Conservation (phyloP, 2,113 vertebrate genomes). For the Carollia perspicillata region DNA sequence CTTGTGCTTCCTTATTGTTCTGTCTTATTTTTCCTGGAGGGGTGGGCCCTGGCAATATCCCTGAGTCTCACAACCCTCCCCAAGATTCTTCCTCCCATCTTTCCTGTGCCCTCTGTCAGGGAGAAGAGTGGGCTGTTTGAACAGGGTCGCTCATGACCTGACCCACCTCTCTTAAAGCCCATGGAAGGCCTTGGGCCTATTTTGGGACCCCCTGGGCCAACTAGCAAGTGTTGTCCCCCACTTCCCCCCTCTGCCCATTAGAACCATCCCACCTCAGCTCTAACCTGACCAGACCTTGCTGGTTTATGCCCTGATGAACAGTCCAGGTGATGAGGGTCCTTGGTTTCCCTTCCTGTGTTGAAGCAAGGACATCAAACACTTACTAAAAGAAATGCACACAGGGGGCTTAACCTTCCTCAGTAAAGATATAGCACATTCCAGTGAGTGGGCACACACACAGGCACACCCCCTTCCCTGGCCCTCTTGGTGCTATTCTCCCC, state of each 20-base stretch:
- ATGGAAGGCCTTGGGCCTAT: background rate
- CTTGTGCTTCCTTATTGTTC: constrained; percentile 32
- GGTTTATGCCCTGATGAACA: background rate
- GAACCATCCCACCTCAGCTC: background rate
- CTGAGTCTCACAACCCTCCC: background rate
- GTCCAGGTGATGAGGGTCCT: background rate
- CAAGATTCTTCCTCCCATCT: background rate
- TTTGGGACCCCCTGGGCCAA: background rate
- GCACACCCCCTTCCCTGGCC: background rate
- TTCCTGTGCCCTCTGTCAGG: background rate
- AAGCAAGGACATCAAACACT: background rate
- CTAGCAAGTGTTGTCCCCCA: background rate
- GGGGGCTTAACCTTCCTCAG: background rate
- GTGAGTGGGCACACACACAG: background rate
- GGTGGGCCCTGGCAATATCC: background rate
- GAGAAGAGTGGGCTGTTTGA: background rate
- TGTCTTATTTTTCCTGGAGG: background rate
- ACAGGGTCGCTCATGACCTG: background rate
- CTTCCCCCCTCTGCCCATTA: background rate
- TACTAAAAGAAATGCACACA: background rate
- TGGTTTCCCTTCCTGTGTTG: background rate
- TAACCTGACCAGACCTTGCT: background rate
- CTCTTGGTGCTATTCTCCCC: background rate
- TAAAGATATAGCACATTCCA: background rate
- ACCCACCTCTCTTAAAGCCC: background rate